These are phyloP conservation scores for Drosophila rhopaloa DNA, from an alignment of 1,140 invertebrate species.

Conservation along the genomic window DNA sequence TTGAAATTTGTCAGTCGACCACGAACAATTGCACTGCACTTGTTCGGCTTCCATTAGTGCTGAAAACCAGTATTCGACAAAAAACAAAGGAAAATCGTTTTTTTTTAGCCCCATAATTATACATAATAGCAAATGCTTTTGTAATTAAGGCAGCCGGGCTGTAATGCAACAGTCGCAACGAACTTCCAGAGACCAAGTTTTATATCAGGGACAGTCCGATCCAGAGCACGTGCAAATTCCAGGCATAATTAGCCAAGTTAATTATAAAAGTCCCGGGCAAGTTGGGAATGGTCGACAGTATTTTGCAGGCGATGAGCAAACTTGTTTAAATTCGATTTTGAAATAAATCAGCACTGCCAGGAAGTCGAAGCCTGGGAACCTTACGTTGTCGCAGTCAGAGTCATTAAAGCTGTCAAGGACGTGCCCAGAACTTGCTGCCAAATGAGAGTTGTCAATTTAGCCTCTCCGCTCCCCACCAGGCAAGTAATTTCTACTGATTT, in stretches of 20 bases:
- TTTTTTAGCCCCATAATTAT: conserved; percentile 55
- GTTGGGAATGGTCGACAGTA: conserved; percentile 27
- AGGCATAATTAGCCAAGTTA: conserved; percentile 76
- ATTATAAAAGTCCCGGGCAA: conserved; percentile 66
- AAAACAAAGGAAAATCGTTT: conserved; percentile 15
- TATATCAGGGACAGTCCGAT: conserved; percentile 15
- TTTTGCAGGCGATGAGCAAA: conserved; percentile 45
- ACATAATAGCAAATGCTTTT: conserved; percentile 64
- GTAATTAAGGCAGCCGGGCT: conserved; percentile 59
- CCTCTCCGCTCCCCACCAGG: not conserved
- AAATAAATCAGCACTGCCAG: conserved; percentile 59
- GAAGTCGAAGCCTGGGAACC: conserved; percentile 9
- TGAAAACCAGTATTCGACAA: conserved; percentile 51
- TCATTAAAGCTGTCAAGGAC: conserved; percentile 63
- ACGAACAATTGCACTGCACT: conserved; percentile 64
- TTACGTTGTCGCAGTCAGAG: conserved; percentile 9
- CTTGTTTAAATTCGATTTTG: conserved; percentile 70
- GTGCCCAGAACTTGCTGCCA: conserved; percentile 45
- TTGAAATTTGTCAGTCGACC: conserved; percentile 50
- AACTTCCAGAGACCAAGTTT: conserved; percentile 29
- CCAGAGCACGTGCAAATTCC: conserved; percentile 68
- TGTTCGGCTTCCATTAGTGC: conserved; percentile 64
- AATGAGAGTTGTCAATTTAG: conserved; percentile 54
- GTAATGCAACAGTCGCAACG: conserved; percentile 21
- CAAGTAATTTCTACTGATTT: conserved; percentile 3